Base-by-base conservation (phyloP, 1,140 invertebrate species). In the Aphelenchoides besseyi region DNA sequence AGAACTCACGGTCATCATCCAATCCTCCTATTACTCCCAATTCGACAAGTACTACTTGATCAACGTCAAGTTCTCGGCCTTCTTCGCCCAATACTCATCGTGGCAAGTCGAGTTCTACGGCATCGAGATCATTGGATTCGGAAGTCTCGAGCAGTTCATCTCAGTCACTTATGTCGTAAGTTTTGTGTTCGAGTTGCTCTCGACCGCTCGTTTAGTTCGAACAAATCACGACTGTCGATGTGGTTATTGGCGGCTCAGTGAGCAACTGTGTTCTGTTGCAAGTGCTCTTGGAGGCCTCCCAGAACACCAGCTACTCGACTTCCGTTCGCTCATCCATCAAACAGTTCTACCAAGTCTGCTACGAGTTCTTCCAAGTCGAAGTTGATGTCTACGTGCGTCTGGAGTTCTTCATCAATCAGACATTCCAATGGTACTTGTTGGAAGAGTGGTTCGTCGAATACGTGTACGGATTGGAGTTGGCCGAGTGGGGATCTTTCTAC, bases 301-400 rank as follows among this genome's bases (percentile, higher is more conserved):
- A 48, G 35, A 66, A 66, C 63, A 66, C 63, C 9, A 9, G 8
- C 9, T 66, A 57, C 63, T 62, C 36, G 9, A 8, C 48, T 18
- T 66, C 63, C 8, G 63, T 66, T n/a, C 63, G 63, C 63, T 9
- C 8, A 8, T n/a, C 37, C 8, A 62, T 66, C 63, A 18, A 66
- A n/a, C 8, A 54, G 63, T 26, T 66, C 63, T 59, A 66, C 63
- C 41, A 48, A 23, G 41, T 48, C 12, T 48, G 41, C 41, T 12
- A 12, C 41, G 41, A 12, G 12, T 48, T 48, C 41, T 48, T 48
- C 41, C 12, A 12, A 16, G 12, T 16, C 12, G 41, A 48, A 23
- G 23, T 23, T 12, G 41, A 48, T 23, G 41, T 48, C 12, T 48
- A 48, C 41, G 41, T 48, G 41, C 41, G 41, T 12, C 41, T 48